Base-by-base conservation (phyloP, 2,113 vertebrate genomes). In the Zapornia atra region DNA sequence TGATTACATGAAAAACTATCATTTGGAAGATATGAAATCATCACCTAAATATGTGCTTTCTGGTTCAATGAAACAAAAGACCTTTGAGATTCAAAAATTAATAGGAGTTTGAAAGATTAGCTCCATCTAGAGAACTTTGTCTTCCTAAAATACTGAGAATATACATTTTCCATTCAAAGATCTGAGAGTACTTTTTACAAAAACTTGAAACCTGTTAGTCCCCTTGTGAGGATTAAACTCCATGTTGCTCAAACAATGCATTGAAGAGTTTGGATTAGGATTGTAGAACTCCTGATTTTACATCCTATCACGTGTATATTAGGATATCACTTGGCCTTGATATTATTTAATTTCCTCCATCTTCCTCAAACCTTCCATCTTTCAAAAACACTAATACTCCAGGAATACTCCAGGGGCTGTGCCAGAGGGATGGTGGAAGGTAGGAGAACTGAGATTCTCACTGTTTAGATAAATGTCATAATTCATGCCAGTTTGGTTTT, bases 1-100 rank as follows among this genome's bases (percentile, higher is more conserved):
- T 63, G 59, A 80, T 65, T 85, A 80, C 61, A 75, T 54, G 54
- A 92, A 86, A 92, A 80, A 73, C 48, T 85, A 68, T 86, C 12
- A 86, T 88, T 86, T 64, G 76, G 53, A 93, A 94, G 72, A 57
- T 60, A 79, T 48, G 60, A 96, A 93, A 78, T 75, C 60, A 92
- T 73, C 69, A 69, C 38, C 65, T 84, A 95, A 93, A 69, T 78
- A 86, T 40, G 44, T 65, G 76, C 46, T 90, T 81, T 88, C 82
- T 83, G 46, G 60, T 90, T 90, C 79, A 82, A 36, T 54, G 63
- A 73, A 84, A 93, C 40, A 89, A 85, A 89, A 82, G 79, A 72
- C 53, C 54, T 85, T 87, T 61, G 76, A 94, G 28, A 51, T 82
- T 80, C 42, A 84, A 75, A 84, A 91, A 56, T 57, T 3, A 73